Evolutionary conservation across 2,888 invertebrate species (phyloP).

Genomic region (Pyrrhia umbra): DNA sequence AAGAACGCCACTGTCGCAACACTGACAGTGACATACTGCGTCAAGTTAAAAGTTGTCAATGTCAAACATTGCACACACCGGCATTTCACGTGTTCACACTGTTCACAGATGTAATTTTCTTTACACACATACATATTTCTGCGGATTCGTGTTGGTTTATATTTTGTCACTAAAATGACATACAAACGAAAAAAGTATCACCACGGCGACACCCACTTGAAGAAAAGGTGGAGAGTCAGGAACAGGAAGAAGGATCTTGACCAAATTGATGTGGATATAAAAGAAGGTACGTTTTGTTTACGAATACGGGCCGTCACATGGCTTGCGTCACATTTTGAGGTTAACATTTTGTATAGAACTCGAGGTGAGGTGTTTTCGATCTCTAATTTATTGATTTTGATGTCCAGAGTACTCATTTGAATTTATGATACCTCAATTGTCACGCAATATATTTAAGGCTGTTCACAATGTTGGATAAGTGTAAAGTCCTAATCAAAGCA

Average conservation of each 20-base stretch:
- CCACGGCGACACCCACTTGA: constrained; percentile 94
- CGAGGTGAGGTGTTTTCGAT: constrained; percentile 23
- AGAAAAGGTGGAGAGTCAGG: constrained; percentile 94
- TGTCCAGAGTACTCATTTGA: not conserved
- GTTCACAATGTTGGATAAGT: not conserved
- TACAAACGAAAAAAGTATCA: constrained; percentile 95
- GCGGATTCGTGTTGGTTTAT: not conserved
- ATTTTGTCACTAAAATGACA: constrained; percentile 86
- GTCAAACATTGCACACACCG: constrained; percentile 19
- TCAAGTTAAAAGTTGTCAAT: constrained; percentile 19
- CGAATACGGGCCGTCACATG: constrained; percentile 60
- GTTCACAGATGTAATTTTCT: constrained; percentile 6
- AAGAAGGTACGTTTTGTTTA: constrained; percentile 78
- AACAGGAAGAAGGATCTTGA: constrained; percentile 95
- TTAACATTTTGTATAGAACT: constrained; percentile 57
- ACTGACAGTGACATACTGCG: constrained; percentile 16
- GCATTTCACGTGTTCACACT: constrained; percentile 6
- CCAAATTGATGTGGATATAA: constrained; percentile 91
- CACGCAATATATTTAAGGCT: not conserved
- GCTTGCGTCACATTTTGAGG: constrained; percentile 66
- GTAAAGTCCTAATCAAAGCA: not conserved
- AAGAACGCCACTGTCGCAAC: not conserved
- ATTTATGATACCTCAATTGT: not conserved
- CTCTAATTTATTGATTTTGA: constrained; percentile 30
- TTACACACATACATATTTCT: constrained; percentile 18